Evolutionary conservation across 2,113 vertebrate species (phyloP), one percentile per base, ranked within the genome.

Genomic region (Archocentrus centrarchus): DNA sequence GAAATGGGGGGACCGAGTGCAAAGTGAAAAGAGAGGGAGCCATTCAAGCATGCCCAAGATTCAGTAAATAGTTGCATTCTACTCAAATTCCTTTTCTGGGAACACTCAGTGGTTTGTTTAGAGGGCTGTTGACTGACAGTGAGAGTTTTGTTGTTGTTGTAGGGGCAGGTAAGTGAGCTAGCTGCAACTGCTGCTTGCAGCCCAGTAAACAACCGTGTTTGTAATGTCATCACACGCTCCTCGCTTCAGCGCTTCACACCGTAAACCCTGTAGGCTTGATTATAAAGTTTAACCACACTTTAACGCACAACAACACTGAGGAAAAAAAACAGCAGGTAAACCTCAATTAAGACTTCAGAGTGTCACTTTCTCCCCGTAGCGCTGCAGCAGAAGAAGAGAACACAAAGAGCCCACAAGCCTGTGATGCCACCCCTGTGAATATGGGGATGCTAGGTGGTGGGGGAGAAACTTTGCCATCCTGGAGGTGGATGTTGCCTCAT

Each of bases 271-370:
- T 94, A 92, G 94, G 93, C 93, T 83, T 95, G 94, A 95, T 95
- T 95, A 95, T 93, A 95, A 95, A 95, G 92, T 93, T 94, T 91
- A 94, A 94, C 79, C 89, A 22, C 93, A 91, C 94, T 93, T 93
- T 90, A 93, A 89, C 86, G 64, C 91, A 87, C 92, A 85, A 93
- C 91, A 93, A 93, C 91, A 83, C 77, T 41, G 85, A 86, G 76
- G 82, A 77, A 22, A 75, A 64, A 88, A 92, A 79, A 93, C 87
- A 88, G 59, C 82, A 78, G 92, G 90, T 93, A 94, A 95, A 93
- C 90, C 94, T 95, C 94, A 95, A 94, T 95, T 95, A 95, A 95
- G 94, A 95, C 94, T 95, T 95, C 93, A 94, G 86, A 94, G 93
- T 91, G 93, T 91, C 93, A 91, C 92, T 90, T 90, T 81, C 63